Base-by-base conservation (phyloP, 1,140 invertebrate species). In the Maniola jurtina region DNA sequence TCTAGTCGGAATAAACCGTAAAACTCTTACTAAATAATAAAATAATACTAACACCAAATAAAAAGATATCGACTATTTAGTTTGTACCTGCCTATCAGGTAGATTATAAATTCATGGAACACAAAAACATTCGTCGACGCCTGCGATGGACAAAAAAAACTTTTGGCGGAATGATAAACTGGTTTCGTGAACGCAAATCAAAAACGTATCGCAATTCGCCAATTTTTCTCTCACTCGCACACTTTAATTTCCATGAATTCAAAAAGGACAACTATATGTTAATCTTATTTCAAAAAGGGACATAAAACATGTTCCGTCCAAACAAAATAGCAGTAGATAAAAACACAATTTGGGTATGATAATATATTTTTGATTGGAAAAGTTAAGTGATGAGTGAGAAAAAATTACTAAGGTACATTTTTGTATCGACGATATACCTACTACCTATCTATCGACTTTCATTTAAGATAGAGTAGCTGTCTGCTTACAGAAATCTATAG, bases 41-140 rank as follows among this genome's bases (percentile, higher is more conserved):
- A 1, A 14, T 48, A 48, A 14, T 2, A 14, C 11, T 48, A 52
- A 52, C 48, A 52, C 15, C 14, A 52, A 16, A 61, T 9, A 16
- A 16, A 59, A 59, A 59, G 16, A 15, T 34, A 65, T 42, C 52
- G 14, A 59, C 33, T 58, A 15, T 14, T 35, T 11, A 42, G 10
- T 13, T 45, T 11, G 9, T 45, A 45, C 42, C 54, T 64, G 55
- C 58, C 56, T 58, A 64, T 71, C 58, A 59, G 42, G 61, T 54
- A 62, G 68, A 66, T 56, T 70, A 69, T 64, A 72, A 81, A 71
- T 79, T 75, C 69, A 61, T 70, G 71, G 71, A 76, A 83, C 65
- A 78, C 71, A 79, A 72, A 73, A 62, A 71, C 68, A 70, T 65
- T 72, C 42, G 79, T 81, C 79, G 79, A 84, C 82, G 80, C 80